Evolutionary conservation across 1,140 invertebrate genomes (phyloP).

Genomic region (Hyles euphorbiae): DNA sequence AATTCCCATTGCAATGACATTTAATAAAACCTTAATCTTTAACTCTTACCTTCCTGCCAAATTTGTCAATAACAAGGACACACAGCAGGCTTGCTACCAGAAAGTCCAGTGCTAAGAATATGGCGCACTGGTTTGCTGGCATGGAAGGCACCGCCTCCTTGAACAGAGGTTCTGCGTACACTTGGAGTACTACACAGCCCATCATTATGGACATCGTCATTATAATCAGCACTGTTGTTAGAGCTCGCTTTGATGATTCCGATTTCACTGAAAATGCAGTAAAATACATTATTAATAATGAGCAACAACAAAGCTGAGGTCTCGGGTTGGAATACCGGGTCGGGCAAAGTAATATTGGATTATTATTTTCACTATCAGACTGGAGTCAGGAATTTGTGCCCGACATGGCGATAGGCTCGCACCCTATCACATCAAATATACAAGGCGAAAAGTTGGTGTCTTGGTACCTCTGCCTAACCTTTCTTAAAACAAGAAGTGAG

Average conservation of each 20-base stretch:
- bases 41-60: conserved; percentile 51
- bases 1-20: too few species aligned
- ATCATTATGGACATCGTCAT: conserved; percentile 48
- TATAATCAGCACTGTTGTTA: conserved; percentile 34
- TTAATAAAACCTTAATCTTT: too few species aligned
- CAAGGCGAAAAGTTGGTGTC: too few species aligned
- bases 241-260: conserved; percentile 48
- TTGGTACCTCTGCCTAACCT: too few species aligned
- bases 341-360: too few species aligned
- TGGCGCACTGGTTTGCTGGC: conserved; percentile 48
- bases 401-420: too few species aligned
- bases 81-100: conserved; percentile 39
- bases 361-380: too few species aligned
- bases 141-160: conserved; percentile 53
- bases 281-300: background rate
- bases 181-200: conserved; percentile 56
- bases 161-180: conserved; percentile 59
- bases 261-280: conserved; percentile 44
- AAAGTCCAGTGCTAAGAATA: conserved; percentile 48
- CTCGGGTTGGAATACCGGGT: too few species aligned
- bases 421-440: too few species aligned
- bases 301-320: too few species aligned
- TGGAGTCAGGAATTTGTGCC: too few species aligned
- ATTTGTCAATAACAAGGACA: conserved; percentile 40
- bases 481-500: too few species aligned